Evolutionary conservation across 2,888 invertebrate species (phyloP).

Genomic region (Drosophila phalerata): DNA sequence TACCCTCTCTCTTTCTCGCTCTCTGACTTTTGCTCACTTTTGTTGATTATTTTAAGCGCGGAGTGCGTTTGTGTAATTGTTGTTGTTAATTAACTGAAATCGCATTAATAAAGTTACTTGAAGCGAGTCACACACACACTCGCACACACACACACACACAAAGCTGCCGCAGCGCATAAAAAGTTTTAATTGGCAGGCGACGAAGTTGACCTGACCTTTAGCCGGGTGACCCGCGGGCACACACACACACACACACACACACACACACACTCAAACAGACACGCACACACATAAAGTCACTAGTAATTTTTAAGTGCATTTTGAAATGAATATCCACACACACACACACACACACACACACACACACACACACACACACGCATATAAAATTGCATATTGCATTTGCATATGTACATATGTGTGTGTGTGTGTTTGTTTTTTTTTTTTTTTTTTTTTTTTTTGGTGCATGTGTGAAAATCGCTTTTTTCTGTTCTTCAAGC

Average conservation of each 20-base stretch:
- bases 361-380: conserved; percentile 9
- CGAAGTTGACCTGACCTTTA: conserved; percentile 77
- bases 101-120: conserved; percentile 74
- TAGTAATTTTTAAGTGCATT: conserved; percentile 69
- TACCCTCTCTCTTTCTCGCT: background rate
- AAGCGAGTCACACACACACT: conserved; percentile 36
- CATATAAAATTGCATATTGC: conserved; percentile 16
- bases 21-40: conserved; percentile 7
- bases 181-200: conserved; percentile 79
- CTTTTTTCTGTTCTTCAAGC: conserved; percentile 8
- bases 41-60: conserved; percentile 34
- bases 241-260: conserved; percentile 28
- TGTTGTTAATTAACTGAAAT: conserved; percentile 76
- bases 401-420: conserved; percentile 20
- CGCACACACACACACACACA: conserved; percentile 3
- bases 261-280: conserved; percentile 9
- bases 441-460: no score
- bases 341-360: conserved; percentile 12
- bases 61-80: conserved; percentile 47
- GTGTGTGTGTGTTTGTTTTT: no score
- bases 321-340: conserved; percentile 50
- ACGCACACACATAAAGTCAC: conserved; percentile 8
- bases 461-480: conserved; percentile 9
- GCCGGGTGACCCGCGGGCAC: conserved; percentile 45
- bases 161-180: conserved; percentile 67